Conservation (phyloP, 2,888 invertebrate genomes). For the Saturnia pavonia region DNA sequence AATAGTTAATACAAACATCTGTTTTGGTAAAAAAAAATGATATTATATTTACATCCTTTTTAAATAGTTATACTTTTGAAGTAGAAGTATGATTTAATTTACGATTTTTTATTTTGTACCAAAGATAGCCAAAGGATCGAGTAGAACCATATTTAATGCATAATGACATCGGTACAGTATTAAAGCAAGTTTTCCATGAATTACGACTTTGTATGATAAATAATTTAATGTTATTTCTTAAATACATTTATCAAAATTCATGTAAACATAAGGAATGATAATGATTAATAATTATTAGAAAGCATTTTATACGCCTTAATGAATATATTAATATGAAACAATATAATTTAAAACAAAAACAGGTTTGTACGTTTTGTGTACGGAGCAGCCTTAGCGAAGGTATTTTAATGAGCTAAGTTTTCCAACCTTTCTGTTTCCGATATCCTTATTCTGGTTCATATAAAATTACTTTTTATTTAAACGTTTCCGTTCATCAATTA, state of each 20-base stretch:
- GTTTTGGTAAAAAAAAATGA: too few relatives aligned
- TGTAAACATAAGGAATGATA: too few relatives aligned
- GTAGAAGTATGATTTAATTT: background rate
- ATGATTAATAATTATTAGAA: too few relatives aligned
- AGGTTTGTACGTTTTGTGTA: conserved; percentile 13
- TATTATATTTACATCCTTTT: too few relatives aligned
- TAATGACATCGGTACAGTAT: too few relatives aligned
- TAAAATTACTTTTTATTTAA: background rate
- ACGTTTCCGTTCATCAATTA: background rate
- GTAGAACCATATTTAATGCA: background rate
- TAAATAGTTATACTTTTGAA: too few relatives aligned
- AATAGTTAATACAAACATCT: too few relatives aligned
- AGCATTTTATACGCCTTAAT: background rate
- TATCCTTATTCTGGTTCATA: conserved; percentile 12
- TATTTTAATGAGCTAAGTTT: conserved; percentile 29
- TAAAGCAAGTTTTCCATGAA: too few relatives aligned
- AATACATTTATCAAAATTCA: too few relatives aligned
- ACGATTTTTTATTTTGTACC: background rate
- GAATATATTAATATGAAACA: background rate
- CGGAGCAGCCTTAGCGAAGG: conserved; percentile 12
- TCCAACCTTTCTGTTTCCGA: conserved; percentile 15
- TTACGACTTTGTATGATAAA: too few relatives aligned
- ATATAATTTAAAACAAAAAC: conserved; percentile 8
- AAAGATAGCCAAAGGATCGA: background rate
- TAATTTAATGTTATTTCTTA: too few relatives aligned